Conservation (phyloP, 2,888 invertebrate species). For the Apodemia duryi region DNA sequence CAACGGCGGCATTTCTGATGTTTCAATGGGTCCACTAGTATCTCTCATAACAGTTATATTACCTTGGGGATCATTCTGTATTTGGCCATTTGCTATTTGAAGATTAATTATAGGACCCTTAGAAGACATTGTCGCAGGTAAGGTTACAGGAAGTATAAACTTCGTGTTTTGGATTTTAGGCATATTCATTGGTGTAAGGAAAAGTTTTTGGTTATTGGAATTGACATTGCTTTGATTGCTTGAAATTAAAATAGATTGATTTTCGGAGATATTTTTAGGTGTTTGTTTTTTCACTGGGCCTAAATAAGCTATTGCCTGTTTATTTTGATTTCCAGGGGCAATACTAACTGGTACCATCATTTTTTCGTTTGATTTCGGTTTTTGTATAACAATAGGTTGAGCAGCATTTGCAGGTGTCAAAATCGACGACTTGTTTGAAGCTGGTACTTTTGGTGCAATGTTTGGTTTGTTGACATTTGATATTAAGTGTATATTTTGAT, state of each 20-base stretch:
- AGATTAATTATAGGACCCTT: slow-evolving; percentile 82
- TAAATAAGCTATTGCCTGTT: slow-evolving; percentile 76
- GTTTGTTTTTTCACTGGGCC: slow-evolving; percentile 76
- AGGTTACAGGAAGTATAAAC: slow-evolving; percentile 71
- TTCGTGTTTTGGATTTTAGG: slow-evolving; percentile 78
- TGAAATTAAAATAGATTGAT: slow-evolving; percentile 67
- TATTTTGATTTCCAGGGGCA: slow-evolving; percentile 55
- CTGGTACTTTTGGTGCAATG: slow-evolving; percentile 60
- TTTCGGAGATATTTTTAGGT: slow-evolving; percentile 56
- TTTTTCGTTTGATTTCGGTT: slow-evolving; percentile 69
- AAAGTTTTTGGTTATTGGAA: slow-evolving; percentile 74
- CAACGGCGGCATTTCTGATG: slow-evolving; percentile 63
- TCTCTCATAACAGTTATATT: slow-evolving; percentile 81
- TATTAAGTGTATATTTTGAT: slow-evolving; percentile 65
- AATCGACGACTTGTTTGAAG: slow-evolving; percentile 59
- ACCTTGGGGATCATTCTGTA: slow-evolving; percentile 80
- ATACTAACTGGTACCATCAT: slow-evolving; percentile 73
- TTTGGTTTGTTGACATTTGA: slow-evolving; percentile 66
- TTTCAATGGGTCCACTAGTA: slow-evolving; percentile 44
- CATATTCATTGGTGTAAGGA: slow-evolving; percentile 78
- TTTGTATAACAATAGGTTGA: slow-evolving; percentile 80
- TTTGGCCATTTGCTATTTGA: slow-evolving; percentile 83
- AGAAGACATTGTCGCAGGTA: slow-evolving; percentile 76
- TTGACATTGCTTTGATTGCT: slow-evolving; percentile 64
- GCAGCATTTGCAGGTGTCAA: slow-evolving; percentile 59